Evolutionary conservation across 2,888 invertebrate genomes (phyloP).

Genomic region (Hyles lineata): DNA sequence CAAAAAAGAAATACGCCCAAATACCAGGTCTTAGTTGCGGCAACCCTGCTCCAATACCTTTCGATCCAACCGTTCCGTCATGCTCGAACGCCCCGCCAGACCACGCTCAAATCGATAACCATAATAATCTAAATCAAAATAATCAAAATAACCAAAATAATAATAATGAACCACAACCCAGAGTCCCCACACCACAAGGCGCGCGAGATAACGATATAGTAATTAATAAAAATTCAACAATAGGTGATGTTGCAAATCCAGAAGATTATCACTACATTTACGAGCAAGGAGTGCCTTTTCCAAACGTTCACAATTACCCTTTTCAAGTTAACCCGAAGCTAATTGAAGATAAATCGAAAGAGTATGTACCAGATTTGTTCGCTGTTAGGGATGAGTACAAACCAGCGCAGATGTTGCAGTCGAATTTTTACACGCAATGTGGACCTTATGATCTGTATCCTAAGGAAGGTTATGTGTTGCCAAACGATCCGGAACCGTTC

Average conservation of each 20-base stretch:
- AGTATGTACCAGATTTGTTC: neutral
- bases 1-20: constrained; percentile 90
- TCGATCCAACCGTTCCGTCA: too few relatives aligned
- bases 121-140: too few relatives aligned
- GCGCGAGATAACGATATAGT: too few relatives aligned
- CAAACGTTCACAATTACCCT: neutral
- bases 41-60: too few relatives aligned
- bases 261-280: too few relatives aligned
- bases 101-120: constrained; percentile 1
- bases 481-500: too few relatives aligned
- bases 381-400: constrained; percentile 12
- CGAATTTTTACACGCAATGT: too few relatives aligned
- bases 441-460: neutral
- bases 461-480: neutral
- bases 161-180: too few relatives aligned
- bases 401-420: neutral
- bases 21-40: constrained; percentile 89
- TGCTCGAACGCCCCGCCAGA: neutral
- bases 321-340: neutral
- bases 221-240: too few relatives aligned
- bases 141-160: too few relatives aligned
- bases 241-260: too few relatives aligned
- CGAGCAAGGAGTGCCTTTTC: neutral
- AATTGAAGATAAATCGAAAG: neutral
- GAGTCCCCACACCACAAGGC: too few relatives aligned